Evolutionary conservation across 2,888 invertebrate species (phyloP), one percentile per base, ranked within the genome.

Genomic region (Tillus elongatus): DNA sequence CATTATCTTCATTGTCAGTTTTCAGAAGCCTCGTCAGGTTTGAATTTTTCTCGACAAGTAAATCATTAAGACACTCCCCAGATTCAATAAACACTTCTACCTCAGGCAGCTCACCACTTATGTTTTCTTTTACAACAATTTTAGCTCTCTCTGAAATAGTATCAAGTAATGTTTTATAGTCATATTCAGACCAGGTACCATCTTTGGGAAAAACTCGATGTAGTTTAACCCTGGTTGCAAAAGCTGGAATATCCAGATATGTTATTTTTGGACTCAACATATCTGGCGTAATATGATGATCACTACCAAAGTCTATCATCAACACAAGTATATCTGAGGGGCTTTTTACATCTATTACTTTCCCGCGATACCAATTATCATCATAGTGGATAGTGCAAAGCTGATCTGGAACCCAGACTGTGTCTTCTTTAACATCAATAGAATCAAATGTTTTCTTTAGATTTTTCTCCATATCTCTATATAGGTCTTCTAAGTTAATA

Each of bases 241-340:
- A 76, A 9, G 74, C 70, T 0, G 84, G 84, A 37, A 85, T 68
- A 33, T 82, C 67, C 0, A 74, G 67, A 30, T 80, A 71, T 3
- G 77, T 71, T 2, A 80, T 69, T 46, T 72, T 71, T 44, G 76
- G 77, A 12, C 78, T 68, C 34, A 89, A 52, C 35, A 77, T 70
- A 1, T 64, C 58, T 9, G 71, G 65, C 0, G 66, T 48, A 39
- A 82, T 75, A 0, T 61, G 58, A 59, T 90, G 89, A 27, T 74
- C 68, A 55, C 87, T 89, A 0, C 91, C 91, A 54, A 83, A 91
- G 64, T 91, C 91, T 1, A 90, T 72, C 63, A 85, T 88, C 35
- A 73, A 67, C 0, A 88, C 76, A 36, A 68, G 43, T 43, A 78
- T 65, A 35, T 55, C 50, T 2, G 40, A 35, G 8, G 41, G 34